phyloP scores from a whole-genome alignment of 2,113 vertebrate species.

The Eurystomus gularis region DNA sequence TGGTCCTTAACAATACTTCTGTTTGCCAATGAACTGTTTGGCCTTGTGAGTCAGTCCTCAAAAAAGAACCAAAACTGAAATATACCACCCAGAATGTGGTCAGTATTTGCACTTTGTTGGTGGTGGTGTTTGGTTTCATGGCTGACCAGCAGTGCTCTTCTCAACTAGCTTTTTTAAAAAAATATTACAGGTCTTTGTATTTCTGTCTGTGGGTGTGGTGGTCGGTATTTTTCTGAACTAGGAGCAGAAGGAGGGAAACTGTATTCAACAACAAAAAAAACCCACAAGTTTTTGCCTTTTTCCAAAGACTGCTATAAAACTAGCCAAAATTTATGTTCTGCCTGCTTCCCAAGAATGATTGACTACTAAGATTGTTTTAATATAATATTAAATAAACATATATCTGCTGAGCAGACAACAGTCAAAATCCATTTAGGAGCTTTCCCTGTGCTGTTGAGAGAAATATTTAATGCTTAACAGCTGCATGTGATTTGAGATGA shows the following conservation, averaged over 20 bases:
- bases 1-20: conserved; percentile 7
- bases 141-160: background rate
- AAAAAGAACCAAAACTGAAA: background rate
- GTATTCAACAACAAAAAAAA: background rate
- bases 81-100: background rate
- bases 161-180: background rate
- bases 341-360: background rate
- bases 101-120: background rate
- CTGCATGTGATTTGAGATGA: conserved; percentile 6
- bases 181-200: background rate
- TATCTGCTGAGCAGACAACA: background rate
- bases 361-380: background rate
- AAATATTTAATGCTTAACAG: background rate
- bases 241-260: background rate
- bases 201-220: background rate
- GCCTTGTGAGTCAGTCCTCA: background rate
- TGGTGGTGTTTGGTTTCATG: background rate
- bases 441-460: background rate
- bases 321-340: background rate
- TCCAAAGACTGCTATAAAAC: background rate
- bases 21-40: background rate
- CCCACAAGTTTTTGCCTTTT: background rate
- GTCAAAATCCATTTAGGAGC: background rate
- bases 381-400: background rate
- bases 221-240: conserved; percentile 12